Percentiles rank a stretch among this genome's conserved stretches.
Evolutionary conservation across 64 coral and sea anemone species (phyloP).

Genomic region (Acropora yongei): DNA sequence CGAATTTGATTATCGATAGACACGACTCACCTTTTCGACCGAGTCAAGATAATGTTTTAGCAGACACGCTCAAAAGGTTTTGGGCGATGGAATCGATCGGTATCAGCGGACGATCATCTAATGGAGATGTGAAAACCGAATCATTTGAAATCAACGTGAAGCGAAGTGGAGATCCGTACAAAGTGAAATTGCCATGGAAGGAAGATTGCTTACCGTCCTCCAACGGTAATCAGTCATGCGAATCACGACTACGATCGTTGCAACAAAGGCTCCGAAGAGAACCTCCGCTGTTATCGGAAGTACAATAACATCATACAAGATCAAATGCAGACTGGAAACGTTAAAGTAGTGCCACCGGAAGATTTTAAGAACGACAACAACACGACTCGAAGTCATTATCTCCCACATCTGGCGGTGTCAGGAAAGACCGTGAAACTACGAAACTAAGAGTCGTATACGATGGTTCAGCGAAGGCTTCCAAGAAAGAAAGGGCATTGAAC

Average conservation of each 20-base stretch:
- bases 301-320: slow-evolving; percentile 47
- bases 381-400: background rate
- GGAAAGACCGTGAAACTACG: slow-evolving; percentile 36
- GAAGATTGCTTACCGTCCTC: background rate
- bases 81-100: slow-evolving; percentile 29
- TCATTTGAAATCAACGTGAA: slow-evolving; percentile 34
- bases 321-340: background rate
- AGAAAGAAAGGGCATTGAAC: slow-evolving; percentile 24
- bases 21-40: background rate
- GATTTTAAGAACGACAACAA: background rate
- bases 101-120: background rate
- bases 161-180: background rate
- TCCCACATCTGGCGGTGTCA: slow-evolving; percentile 18
- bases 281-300: background rate
- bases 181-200: slow-evolving; percentile 24
- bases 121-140: background rate
- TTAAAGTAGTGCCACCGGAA: background rate
- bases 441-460: slow-evolving; percentile 37
- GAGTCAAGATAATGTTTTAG: slow-evolving; percentile 3
- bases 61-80: slow-evolving; percentile 8
- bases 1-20: slow-evolving; percentile 33
- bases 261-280: background rate
- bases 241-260: background rate
- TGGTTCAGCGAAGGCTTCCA: slow-evolving; percentile 38
- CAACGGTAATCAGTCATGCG: background rate